Base-by-base conservation (phyloP, 2,113 vertebrate species). In the Rhinichthys klamathensis region DNA sequence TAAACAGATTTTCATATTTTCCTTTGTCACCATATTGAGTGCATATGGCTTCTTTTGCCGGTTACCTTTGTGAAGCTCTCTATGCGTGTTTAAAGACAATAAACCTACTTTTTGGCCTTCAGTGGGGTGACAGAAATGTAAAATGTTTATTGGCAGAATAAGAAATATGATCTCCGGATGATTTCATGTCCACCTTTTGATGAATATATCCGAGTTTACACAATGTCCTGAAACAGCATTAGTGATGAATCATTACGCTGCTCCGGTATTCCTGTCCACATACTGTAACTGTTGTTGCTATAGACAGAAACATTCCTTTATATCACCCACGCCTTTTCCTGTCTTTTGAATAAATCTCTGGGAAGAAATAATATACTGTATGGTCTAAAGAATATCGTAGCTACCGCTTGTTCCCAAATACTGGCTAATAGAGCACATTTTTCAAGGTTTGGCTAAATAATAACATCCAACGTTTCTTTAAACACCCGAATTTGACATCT, bases 1-100 rank as follows among this genome's bases (percentile, higher is more conserved):
- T 89, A 89, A 89, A 89, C 88, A 89, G 51, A 78, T 85, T 85
- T 85, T 87, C 85, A 89, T 18, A 87, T 83, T 87, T 89, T 89
- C 85, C 88, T 78, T 86, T 80, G 76, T 84, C 46, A 38, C 69
- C 88, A 89, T 89, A 87, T 87, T 89, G 88, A 84, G 78, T 46
- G 85, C 88, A 87, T 63, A 85, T 89, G 88, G 56, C 79, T 79
- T 86, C 49, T 56, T 67, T 27, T 38, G 58, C 72, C 32, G 35
- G 44, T 73, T 77, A 85, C 56, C 46, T 72, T 9, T 51, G 63
- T 58, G 15, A 16, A 51, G 70, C 60, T 61, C 30, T 25, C 32
- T 54, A 61, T 87, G 82, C 30, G n/a, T 67, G 63, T 83, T 79
- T 69, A 54, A 44, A 82, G 61, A 87, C 72, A 84, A 77, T n/a